Evolutionary conservation across 2,888 invertebrate species (phyloP), one percentile per base, ranked within the genome.

Genomic region (Troides helena): DNA sequence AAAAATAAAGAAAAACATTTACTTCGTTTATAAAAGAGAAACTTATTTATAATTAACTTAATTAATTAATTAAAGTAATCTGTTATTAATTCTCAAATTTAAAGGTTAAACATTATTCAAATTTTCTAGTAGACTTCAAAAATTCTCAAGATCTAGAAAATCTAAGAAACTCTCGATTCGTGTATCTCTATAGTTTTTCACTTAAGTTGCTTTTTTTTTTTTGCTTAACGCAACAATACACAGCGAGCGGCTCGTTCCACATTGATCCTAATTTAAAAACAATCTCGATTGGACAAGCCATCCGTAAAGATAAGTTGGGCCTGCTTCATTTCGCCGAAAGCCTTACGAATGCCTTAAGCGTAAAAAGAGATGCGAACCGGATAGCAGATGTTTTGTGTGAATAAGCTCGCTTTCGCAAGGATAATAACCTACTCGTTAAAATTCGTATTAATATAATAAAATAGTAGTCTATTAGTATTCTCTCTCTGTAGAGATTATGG

Each of bases 351-450:
- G 78, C 75, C 77, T 79, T 79, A 75, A 76, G 75, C 76, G 80
- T 81, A 84, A 84, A 86, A 85, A 83, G 78, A 81, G 78, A 80
- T 79, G 78, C 76, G 76, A 77, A 80, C 74, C 81, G 84, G 82
- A 85, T 81, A 83, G 75, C 88, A 88, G 85, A 86, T 88, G 87
- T 81, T 77, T 80, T 77, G 30, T 78, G 78, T 79, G 79, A 80
- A 82, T 78, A 82, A 85, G 85, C 78, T 79, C 76, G 80, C 77
- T 76, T 72, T 72, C 73, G 74, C 75, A 78, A 80, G 18, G 53
- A 53, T 53, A 53, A 53, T 53, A 18, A 53, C n/a, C n/a, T 53
- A n/a, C 7, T 10, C 10, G 39, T 39, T 39, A 39, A 6, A 39
- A 39, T 39, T 39, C 39, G 1, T 39, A 39, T 39, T 39, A 7